A percentile compares a stretch with the other conserved stretches of the same genome.
Evolutionary conservation across 1,140 invertebrate genomes (phyloP).

Genomic region (Grapholita molesta): DNA sequence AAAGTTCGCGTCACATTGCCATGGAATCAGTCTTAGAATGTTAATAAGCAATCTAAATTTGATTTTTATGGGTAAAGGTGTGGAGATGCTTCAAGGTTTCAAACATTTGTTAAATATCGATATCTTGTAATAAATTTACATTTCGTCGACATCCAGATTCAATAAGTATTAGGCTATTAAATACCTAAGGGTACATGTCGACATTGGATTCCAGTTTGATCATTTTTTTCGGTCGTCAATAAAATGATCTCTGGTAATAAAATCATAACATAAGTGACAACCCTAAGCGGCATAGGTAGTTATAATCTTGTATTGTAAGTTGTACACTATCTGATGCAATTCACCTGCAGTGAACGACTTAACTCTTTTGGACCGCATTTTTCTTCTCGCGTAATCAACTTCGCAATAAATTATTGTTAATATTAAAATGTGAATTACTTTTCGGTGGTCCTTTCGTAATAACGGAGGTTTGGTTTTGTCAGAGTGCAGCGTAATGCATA

Average conservation of each 20-base stretch:
- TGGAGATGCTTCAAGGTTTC: not conserved
- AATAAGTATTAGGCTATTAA: no score
- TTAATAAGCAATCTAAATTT: not conserved
- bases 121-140: no score
- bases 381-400: conserved; percentile 5
- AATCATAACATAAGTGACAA: conserved; percentile 23
- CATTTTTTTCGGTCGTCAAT: no score
- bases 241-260: no score
- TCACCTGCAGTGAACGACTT: conserved; percentile 57
- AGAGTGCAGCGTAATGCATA: not conserved
- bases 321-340: conserved; percentile 54
- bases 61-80: not conserved
- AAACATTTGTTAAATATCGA: no score
- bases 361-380: conserved; percentile 38
- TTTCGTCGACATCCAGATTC: no score
- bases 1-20: not conserved
- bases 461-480: not conserved
- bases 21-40: not conserved
- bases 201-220: no score
- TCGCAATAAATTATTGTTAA: conserved; percentile 1
- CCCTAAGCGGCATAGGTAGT: conserved; percentile 48
- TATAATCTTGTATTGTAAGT: not conserved
- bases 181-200: no score
- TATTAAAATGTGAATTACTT: not conserved
- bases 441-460: not conserved